These are phyloP conservation scores for Colletes gigas DNA, from an alignment of 1,140 invertebrate genomes.

Conservation along the genomic window DNA sequence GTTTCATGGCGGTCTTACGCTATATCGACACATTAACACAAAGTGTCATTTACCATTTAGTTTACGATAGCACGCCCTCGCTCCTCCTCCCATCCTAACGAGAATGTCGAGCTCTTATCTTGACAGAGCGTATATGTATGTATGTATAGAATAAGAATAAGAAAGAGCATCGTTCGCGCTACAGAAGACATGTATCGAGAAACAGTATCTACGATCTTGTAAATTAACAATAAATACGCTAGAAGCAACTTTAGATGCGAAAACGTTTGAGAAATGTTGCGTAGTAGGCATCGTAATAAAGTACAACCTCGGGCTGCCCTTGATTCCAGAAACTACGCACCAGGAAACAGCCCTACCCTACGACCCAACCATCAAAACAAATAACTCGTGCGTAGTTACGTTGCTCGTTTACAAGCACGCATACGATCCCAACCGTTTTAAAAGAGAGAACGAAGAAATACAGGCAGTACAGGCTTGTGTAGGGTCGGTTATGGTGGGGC, in stretches of 20 bases:
- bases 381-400: conserved; percentile 4
- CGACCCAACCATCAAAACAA: conserved; percentile 28
- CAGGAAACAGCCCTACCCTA: neutral
- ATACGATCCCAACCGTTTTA: neutral
- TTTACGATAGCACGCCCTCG: too few relatives aligned
- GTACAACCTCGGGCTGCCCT: neutral
- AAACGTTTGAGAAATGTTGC: neutral
- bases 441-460: neutral
- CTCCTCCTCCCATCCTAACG: too few relatives aligned
- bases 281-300: neutral
- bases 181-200: neutral
- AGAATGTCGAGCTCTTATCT: too few relatives aligned
- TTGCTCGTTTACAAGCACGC: neutral
- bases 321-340: neutral
- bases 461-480: neutral
- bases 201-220: neutral
- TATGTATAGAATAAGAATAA: too few relatives aligned
- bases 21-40: neutral
- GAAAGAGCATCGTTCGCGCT: neutral
- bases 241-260: neutral
- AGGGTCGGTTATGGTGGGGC: conserved; percentile 66
- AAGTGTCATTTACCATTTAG: too few relatives aligned
- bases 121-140: too few relatives aligned
- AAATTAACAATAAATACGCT: neutral
- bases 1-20: neutral